Evolutionary conservation across 2,797 vertebrate species (phyloP), one percentile per base, ranked within the genome.

Genomic region (Lagocephalus sceleratus): DNA sequence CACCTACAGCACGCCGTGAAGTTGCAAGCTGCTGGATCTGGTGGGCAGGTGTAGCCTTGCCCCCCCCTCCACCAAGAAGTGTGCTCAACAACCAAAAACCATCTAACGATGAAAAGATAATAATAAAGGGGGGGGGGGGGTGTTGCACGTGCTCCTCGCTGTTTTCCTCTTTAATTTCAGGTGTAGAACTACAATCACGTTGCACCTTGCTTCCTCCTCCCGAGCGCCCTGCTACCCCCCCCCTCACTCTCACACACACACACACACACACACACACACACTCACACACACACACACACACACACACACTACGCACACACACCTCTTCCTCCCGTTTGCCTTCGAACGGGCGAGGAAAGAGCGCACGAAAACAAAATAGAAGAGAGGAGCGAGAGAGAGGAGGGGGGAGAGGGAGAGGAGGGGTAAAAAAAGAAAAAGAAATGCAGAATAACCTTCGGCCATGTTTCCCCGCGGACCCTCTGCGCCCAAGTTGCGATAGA

Each of bases 381-480:
- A 11, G 32, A 7, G 2, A 1, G 32, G 2, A 35, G 32, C 6
- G 32, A 35, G 32, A 35, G 32, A 35, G 32, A 48, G 20, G 62
- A 1, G 20, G 20, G 6, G 38, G 21, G 38, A 6, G 21, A 39
- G n/a, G 17, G 3, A 38, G 14, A 20, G 17, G 75, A 88, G 87
- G 26, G 47, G 54, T 3, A 90, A 81, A 82, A 77, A 58, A 78
- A 58, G 66, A 54, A 68, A 84, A 91, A 88, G 85, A 82, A 90
- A 86, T 90, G 91, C 80, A 91, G 91, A 90, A 93, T 94, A 93
- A 98, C 95, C 95, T 98, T 98, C 95, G 94, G 97, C 96, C 97
- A 97, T 98, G 94, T 98, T 97, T 95, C 94, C 94, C 93, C 92
- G 91, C 90, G 88, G 93, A 95, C 93, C 93, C 93, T 94, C 92